These are phyloP conservation scores for Rhinogobio ventralis DNA, from an alignment of 2,797 vertebrate species.

Conservation along the genomic window DNA sequence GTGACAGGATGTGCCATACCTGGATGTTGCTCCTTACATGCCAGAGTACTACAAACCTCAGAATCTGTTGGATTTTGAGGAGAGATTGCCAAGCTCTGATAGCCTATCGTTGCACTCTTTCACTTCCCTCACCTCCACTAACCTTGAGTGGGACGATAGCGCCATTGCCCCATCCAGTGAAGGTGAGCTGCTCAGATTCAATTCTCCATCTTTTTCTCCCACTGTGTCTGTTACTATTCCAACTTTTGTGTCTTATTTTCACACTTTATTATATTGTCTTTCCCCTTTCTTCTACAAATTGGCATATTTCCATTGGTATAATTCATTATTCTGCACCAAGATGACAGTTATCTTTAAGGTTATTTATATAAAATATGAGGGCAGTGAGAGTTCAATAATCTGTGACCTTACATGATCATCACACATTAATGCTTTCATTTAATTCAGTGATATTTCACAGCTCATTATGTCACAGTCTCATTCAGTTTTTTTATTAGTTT, in stretches of 20 bases:
- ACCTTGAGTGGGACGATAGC: conserved; percentile 98
- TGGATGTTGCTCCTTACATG: conserved; percentile 98
- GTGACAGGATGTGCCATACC: conserved; percentile 91
- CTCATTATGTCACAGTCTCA: conserved; percentile 43
- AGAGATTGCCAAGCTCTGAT: conserved; percentile 93
- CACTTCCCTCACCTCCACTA: conserved; percentile 95
- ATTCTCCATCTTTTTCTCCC: neutral
- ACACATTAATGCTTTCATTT: conserved; percentile 22
- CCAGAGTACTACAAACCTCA: conserved; percentile 98
- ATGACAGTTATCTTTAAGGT: neutral
- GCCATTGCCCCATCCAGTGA: conserved; percentile 98
- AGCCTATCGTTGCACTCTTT: conserved; percentile 97
- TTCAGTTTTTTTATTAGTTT: conserved; percentile 53
- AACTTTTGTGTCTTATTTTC: neutral
- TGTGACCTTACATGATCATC: conserved; percentile 4
- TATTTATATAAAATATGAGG: neutral
- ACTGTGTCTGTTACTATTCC: neutral
- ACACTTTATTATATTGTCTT: neutral
- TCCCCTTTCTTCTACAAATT: neutral
- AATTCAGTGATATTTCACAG: conserved; percentile 4
- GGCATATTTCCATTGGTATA: neutral
- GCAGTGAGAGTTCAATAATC: neutral
- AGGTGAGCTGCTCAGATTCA: conserved; percentile 74
- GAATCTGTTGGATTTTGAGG: conserved; percentile 96
- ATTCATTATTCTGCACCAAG: neutral